phyloP scores from a whole-genome alignment of 2,797 vertebrate species.

The Esox lucius region DNA sequence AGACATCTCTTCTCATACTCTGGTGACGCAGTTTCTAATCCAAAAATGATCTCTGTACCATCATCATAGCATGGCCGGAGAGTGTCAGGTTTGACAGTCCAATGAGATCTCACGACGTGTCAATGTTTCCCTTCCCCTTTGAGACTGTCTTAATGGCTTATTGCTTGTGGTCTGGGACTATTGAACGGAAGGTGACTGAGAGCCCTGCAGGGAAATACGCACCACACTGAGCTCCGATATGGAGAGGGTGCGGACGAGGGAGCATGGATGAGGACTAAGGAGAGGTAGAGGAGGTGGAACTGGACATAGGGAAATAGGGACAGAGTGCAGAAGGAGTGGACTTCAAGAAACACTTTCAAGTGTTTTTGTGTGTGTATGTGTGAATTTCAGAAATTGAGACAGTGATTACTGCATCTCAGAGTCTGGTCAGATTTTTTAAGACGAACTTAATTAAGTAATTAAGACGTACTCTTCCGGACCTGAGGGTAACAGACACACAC shows the following conservation, averaged over 20 bases:
- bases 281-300: not conserved
- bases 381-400: not conserved
- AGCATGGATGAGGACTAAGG: not conserved
- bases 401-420: conserved; percentile 11
- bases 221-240: not conserved
- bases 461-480: conserved; percentile 38
- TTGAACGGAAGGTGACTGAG: not conserved
- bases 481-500: not conserved
- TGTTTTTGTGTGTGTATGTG: not conserved
- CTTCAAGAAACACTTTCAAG: too few relatives aligned
- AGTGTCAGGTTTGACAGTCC: not conserved
- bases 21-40: not conserved
- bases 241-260: not conserved
- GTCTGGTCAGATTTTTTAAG: conserved; percentile 14
- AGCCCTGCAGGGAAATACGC: not conserved
- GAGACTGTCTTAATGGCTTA: not conserved
- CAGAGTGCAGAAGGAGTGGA: not conserved
- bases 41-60: not conserved
- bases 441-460: conserved; percentile 34
- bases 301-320: not conserved
- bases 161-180: not conserved
- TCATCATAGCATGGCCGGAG: not conserved
- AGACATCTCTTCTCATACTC: not conserved
- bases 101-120: not conserved
- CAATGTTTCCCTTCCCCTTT: not conserved